phyloP scores from a whole-genome alignment of 2,797 vertebrate genomes.

The Bradypodion pumilum region DNA sequence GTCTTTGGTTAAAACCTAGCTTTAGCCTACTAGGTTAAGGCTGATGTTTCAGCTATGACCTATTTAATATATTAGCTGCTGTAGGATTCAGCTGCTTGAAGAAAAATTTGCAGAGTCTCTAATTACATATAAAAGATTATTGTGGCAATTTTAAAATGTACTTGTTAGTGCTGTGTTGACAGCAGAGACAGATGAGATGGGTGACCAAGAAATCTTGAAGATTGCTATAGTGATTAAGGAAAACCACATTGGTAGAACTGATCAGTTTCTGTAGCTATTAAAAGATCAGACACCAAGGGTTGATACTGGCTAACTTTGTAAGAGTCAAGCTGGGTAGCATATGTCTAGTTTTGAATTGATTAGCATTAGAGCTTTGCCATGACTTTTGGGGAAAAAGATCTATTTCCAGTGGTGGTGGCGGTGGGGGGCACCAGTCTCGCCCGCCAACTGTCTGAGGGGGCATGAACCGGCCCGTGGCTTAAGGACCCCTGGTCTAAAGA shows the following conservation, averaged over 20 bases:
- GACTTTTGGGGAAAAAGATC: background rate
- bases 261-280: background rate
- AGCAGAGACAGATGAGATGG: background rate
- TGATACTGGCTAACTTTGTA: background rate
- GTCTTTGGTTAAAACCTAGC: background rate
- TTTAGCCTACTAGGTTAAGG: background rate
- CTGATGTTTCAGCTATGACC: background rate
- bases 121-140: background rate
- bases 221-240: background rate
- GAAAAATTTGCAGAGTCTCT: background rate
- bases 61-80: background rate
- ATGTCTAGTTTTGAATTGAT: background rate
- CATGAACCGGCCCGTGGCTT: no score
- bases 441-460: no score
- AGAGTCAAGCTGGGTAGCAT: background rate
- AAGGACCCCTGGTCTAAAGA: constrained; percentile 7
- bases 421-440: no score
- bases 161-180: background rate
- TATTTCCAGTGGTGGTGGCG: no score
- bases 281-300: background rate
- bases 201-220: background rate
- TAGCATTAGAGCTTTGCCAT: background rate
- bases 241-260: background rate
- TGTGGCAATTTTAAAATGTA: background rate
- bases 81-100: background rate